These are phyloP conservation scores for Sebastes trivittatus DNA, from an alignment of 2,797 vertebrate genomes.

Conservation along the genomic window DNA sequence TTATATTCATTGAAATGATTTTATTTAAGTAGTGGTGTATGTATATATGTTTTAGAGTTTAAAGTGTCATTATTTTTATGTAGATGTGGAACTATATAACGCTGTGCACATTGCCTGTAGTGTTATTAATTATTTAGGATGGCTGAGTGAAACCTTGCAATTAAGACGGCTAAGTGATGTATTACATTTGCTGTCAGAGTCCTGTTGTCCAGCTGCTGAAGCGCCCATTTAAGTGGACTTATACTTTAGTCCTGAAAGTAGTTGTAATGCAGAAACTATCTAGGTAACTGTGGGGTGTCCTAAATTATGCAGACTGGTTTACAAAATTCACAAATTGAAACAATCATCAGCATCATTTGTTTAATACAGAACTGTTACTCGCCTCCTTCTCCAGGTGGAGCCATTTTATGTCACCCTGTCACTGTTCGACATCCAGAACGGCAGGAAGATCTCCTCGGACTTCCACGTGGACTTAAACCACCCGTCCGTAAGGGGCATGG, in stretches of 20 bases:
- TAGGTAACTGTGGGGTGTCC: neutral
- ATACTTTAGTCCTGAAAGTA: neutral
- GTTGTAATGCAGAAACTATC: neutral
- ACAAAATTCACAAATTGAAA: neutral
- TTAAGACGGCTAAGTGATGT: neutral
- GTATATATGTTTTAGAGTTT: neutral
- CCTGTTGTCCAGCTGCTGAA: neutral
- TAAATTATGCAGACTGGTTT: neutral
- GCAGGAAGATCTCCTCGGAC: conserved; percentile 95
- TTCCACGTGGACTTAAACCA: conserved; percentile 98
- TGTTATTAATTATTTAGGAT: neutral
- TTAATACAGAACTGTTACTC: neutral
- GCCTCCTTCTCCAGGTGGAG: conserved; percentile 87
- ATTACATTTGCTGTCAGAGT: neutral
- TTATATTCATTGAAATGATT: neutral
- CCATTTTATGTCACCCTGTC: conserved; percentile 96
- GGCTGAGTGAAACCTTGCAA: neutral
- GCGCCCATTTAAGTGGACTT: neutral
- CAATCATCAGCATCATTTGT: neutral
- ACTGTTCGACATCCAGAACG: conserved; percentile 93
- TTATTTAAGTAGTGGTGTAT: neutral
- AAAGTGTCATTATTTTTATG: neutral
- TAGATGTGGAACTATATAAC: neutral
- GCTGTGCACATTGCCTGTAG: neutral
- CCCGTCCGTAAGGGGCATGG: conserved; percentile 90